Evolutionary conservation across 2,888 invertebrate species (phyloP), one percentile per base, ranked within the genome.

Genomic region (Dendrolimus houi): DNA sequence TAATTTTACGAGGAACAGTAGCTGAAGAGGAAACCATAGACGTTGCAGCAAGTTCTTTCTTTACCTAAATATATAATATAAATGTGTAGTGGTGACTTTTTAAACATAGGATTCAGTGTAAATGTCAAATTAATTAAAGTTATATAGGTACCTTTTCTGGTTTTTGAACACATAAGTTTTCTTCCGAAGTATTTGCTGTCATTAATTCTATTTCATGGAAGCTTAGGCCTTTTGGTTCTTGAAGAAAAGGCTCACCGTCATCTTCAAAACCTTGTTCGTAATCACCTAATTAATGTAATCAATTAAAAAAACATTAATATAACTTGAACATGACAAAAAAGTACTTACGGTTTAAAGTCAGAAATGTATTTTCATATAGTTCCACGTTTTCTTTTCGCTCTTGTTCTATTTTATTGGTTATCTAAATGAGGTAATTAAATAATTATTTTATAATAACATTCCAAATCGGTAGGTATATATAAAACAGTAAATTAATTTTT

Each of bases 181-280:
- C 75, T 14, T 71, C 70, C 13, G 82, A 77, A 52, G 77, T 76
- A 56, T 76, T 67, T 3, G 71, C 69, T 55, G 79, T 74, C 61
- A 81, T 63, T 53, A 89, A 63, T 65, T 85, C 81, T 9, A 89
- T 78, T 71, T 89, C 87, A 62, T 87, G 86, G 60, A 88, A 69
- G 47, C 73, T 71, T 62, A 85, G 70, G 7, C 73, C 74, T 68
- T 80, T 87, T n/a, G 81, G 77, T 65, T 87, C 87, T 64, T 82
- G 77, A 55, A 85, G 65, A 54, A 83, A 66, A 52, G 76, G 77
- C 52, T 77, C 79, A 9, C 62, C 72, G 52, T 85, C 85, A 54
- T 83, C 86, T 62, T 87, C 87, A 1, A 83, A 85, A 64, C 72
- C 79, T 69, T 82, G 86, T 9, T 89, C 89, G 59, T 85, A 83